phyloP scores from a whole-genome alignment of 2,888 invertebrate genomes.

The Cyrtodaria siliqua region DNA sequence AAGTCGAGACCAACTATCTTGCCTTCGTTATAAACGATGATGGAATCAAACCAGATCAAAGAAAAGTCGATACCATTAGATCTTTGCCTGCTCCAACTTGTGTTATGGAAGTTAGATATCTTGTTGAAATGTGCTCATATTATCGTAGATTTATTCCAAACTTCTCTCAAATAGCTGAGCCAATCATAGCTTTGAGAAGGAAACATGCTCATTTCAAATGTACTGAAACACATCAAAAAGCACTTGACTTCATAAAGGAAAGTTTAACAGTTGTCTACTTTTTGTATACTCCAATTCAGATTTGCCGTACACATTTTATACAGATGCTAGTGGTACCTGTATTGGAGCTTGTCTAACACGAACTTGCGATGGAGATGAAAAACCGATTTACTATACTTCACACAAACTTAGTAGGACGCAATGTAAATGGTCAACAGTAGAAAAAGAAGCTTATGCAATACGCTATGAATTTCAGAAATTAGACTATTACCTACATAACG shows the following conservation, averaged over 20 bases:
- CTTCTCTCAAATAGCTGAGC: conserved; percentile 38
- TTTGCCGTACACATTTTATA: conserved; percentile 38
- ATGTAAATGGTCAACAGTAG: conserved; percentile 17
- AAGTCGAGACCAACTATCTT: too few species aligned
- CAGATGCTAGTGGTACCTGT: conserved; percentile 37
- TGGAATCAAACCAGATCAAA: too few species aligned
- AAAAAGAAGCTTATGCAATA: conserved; percentile 42
- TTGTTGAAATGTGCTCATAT: conserved; percentile 60
- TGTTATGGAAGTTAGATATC: conserved; percentile 48
- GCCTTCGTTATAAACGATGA: too few species aligned
- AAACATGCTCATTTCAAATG: conserved; percentile 41
- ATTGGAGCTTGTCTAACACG: conserved; percentile 32
- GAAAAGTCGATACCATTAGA: too few species aligned
- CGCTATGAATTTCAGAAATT: conserved; percentile 22
- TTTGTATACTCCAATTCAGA: conserved; percentile 42
- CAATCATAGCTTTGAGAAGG: conserved; percentile 25
- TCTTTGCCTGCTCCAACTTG: background rate
- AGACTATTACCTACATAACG: conserved; percentile 24
- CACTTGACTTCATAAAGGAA: too few species aligned
- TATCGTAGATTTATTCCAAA: conserved; percentile 56
- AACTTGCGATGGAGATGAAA: conserved; percentile 4
- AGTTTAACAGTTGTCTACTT: conserved; percentile 36
- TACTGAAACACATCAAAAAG: conserved; percentile 20
- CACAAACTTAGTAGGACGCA: conserved; percentile 27
- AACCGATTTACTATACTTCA: conserved; percentile 28